These are phyloP conservation scores for Phyllotreta cruciferae DNA, from an alignment of 2,888 invertebrate genomes.

Conservation along the genomic window DNA sequence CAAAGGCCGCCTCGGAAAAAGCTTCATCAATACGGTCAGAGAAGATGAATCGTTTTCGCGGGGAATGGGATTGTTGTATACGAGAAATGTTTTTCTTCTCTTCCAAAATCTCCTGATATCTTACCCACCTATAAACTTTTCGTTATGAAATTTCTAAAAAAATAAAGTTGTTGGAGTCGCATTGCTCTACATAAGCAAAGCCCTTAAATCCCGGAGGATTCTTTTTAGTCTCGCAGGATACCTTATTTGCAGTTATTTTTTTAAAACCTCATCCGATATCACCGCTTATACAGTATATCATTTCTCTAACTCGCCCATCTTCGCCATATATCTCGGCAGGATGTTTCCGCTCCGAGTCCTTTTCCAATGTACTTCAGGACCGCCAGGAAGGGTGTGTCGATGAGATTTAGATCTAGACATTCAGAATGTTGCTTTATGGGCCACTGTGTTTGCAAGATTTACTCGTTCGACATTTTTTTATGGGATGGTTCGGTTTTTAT, in stretches of 20 bases:
- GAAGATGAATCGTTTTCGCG: not conserved
- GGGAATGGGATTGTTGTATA: not conserved
- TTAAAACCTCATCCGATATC: slow-evolving; percentile 20
- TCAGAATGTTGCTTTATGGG: not conserved
- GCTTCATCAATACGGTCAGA: slow-evolving; percentile 7
- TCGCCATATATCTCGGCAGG: slow-evolving; percentile 20
- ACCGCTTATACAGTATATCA: slow-evolving; percentile 20
- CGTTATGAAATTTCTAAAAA: not conserved
- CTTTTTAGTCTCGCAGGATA: not conserved
- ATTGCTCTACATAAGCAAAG: no score
- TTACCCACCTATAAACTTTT: no score
- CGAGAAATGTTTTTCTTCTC: not conserved
- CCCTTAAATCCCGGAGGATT: not conserved
- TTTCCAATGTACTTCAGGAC: slow-evolving; percentile 23
- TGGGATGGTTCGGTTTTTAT: no score
- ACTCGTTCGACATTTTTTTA: not conserved
- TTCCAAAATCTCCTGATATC: not conserved
- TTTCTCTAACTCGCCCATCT: slow-evolving; percentile 24
- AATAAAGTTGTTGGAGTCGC: no score
- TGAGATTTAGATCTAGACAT: not conserved
- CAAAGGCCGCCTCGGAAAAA: slow-evolving; percentile 4
- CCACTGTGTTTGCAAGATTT: not conserved
- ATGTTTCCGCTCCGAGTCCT: slow-evolving; percentile 26
- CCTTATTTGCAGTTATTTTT: slow-evolving; percentile 21
- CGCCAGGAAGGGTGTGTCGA: slow-evolving; percentile 6